phyloP scores from a whole-genome alignment of 2,113 vertebrate genomes.

The Vulpes lagopus region DNA sequence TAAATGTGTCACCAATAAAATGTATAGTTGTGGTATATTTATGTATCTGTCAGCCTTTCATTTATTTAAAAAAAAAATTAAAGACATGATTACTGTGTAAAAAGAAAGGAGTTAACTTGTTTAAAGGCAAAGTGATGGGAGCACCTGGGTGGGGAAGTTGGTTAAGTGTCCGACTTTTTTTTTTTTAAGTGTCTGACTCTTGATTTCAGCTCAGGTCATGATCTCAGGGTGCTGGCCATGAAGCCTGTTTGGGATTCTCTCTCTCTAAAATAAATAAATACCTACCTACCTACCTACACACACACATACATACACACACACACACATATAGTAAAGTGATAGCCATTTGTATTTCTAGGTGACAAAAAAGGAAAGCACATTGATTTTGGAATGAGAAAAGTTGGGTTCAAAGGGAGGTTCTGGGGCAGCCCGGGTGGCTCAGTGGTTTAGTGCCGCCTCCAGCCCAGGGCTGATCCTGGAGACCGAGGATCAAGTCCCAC shows the following conservation, averaged over 20 bases:
- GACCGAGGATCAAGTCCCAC: too few species aligned
- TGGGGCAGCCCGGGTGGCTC: too few species aligned
- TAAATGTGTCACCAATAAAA: constrained; percentile 45
- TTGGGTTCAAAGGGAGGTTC: not conserved
- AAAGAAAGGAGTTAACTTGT: constrained; percentile 6
- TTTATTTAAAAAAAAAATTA: not conserved
- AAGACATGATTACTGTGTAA: constrained; percentile 8
- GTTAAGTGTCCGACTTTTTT: too few species aligned
- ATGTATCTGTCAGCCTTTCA: not conserved
- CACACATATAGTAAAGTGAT: not conserved
- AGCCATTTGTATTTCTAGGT: not conserved
- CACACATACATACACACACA: too few species aligned
- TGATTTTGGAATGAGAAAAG: not conserved
- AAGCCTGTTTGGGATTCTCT: not conserved
- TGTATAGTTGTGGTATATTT: not conserved
- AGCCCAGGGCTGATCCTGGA: too few species aligned
- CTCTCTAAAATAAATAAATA: not conserved
- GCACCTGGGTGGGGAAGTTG: too few species aligned
- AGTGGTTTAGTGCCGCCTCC: too few species aligned
- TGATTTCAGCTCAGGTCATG: too few species aligned
- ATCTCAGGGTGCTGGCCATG: too few species aligned
- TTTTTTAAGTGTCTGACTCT: too few species aligned
- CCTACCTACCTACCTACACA: too few species aligned
- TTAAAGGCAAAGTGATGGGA: not conserved
- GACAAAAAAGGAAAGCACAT: not conserved